phyloP scores from a whole-genome alignment of 2,113 vertebrate species.

The Crypturellus undulatus region DNA sequence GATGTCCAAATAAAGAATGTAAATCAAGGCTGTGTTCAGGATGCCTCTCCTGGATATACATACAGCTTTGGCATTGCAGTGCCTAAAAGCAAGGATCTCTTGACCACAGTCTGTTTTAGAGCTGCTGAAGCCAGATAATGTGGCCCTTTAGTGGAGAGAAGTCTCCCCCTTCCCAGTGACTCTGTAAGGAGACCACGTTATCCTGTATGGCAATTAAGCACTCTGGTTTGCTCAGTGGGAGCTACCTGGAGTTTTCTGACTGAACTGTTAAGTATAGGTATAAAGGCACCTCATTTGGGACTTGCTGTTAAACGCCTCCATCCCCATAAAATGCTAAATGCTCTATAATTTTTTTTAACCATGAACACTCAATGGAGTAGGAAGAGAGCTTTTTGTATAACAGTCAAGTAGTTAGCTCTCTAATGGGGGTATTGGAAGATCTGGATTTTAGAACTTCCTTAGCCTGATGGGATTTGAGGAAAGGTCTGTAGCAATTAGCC shows the following conservation, averaged over 20 bases:
- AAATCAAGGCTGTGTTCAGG: background rate
- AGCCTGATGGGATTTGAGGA: background rate
- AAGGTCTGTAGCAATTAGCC: background rate
- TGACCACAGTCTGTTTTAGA: background rate
- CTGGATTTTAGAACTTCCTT: background rate
- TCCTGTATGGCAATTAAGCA: background rate
- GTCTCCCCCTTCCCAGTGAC: background rate
- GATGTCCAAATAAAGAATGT: background rate
- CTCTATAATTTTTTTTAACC: background rate
- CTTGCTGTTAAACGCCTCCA: background rate
- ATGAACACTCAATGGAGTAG: background rate
- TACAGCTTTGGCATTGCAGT: background rate
- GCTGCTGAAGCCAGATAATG: background rate
- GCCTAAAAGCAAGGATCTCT: background rate
- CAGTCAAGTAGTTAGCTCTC: background rate
- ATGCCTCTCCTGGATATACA: background rate
- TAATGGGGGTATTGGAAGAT: background rate
- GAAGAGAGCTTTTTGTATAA: background rate
- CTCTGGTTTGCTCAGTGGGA: background rate
- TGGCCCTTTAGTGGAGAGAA: background rate
- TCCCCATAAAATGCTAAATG: background rate
- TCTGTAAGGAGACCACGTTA: background rate
- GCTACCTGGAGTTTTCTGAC: background rate
- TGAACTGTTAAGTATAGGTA: background rate
- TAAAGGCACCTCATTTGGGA: background rate